These are phyloP conservation scores for Drosophila virilis DNA, from an alignment of 1,140 invertebrate genomes.

Conservation along the genomic window DNA sequence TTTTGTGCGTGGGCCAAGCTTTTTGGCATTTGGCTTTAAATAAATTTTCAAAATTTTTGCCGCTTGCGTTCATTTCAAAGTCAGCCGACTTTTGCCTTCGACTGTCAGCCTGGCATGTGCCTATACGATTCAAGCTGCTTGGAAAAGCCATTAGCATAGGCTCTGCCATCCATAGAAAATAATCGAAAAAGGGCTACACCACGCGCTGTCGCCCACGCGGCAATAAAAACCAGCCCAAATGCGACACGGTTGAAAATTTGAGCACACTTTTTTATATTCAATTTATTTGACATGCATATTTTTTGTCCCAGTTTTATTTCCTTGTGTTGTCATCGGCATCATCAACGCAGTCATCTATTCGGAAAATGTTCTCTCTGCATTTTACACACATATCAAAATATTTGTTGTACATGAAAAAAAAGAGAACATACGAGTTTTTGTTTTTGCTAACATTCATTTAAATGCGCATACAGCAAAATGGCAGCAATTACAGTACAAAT, in stretches of 20 bases:
- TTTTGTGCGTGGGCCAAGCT: slow-evolving; percentile 42
- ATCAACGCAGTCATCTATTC: slow-evolving; percentile 28
- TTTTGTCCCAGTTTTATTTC: slow-evolving; percentile 53
- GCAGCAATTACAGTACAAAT: slow-evolving; percentile 10
- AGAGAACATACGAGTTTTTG: slow-evolving; percentile 9
- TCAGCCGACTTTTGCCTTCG: slow-evolving; percentile 33
- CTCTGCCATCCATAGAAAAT: slow-evolving; percentile 47
- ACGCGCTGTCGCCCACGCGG: background rate
- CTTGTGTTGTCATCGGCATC: slow-evolving; percentile 43
- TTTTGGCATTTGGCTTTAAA: slow-evolving; percentile 62
- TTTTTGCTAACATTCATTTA: slow-evolving; percentile 34
- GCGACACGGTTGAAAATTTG: slow-evolving; percentile 36
- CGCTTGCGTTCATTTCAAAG: slow-evolving; percentile 35
- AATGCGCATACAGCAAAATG: slow-evolving; percentile 3
- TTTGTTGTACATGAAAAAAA: slow-evolving; percentile 13
- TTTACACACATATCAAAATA: slow-evolving; percentile 31
- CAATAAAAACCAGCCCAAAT: slow-evolving; percentile 45
- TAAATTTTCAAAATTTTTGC: slow-evolving; percentile 65
- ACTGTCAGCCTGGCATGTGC: slow-evolving; percentile 46
- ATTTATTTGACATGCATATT: background rate
- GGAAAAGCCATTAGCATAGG: slow-evolving; percentile 50
- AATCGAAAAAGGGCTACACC: slow-evolving; percentile 14
- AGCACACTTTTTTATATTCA: slow-evolving; percentile 1
- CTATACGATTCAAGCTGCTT: slow-evolving; percentile 58
- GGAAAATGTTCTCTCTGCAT: slow-evolving; percentile 7